Conservation (phyloP, 2,113 vertebrate genomes). For the Orycteropus afer region DNA sequence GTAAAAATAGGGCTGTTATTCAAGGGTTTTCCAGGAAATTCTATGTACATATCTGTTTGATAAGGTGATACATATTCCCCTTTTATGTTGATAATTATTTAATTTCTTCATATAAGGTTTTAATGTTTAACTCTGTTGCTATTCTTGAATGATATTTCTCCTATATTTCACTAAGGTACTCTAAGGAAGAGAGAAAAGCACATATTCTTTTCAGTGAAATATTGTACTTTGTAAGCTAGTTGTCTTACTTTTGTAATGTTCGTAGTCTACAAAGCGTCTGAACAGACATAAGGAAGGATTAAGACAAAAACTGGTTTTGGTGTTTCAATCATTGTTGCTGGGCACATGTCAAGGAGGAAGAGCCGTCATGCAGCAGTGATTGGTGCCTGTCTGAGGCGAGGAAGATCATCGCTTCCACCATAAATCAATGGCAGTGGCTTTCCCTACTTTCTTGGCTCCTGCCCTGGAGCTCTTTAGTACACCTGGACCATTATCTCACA, state of each 20-base stretch:
- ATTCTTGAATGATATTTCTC: slow-evolving; percentile 68
- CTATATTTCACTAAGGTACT: slow-evolving; percentile 74
- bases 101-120: background rate
- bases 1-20: background rate
- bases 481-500: background rate
- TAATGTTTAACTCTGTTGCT: slow-evolving; percentile 7
- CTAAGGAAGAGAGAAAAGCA: slow-evolving; percentile 74
- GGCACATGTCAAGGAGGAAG: background rate
- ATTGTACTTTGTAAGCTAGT: slow-evolving; percentile 82
- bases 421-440: background rate
- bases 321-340: background rate
- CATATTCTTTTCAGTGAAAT: slow-evolving; percentile 81
- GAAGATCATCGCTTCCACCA: background rate
- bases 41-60: background rate
- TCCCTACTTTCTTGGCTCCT: slow-evolving; percentile 23
- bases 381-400: too few relatives aligned
- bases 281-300: slow-evolving; percentile 66
- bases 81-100: slow-evolving; percentile 8
- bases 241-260: slow-evolving; percentile 79
- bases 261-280: slow-evolving; percentile 69
- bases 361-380: background rate
- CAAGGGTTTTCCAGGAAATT: slow-evolving; percentile 46
- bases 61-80: background rate
- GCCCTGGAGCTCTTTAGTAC: background rate
- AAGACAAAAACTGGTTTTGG: slow-evolving; percentile 72